Percentiles rank a stretch among this genome's conserved stretches.
These are phyloP conservation scores for Falcunculus frontatus DNA, from an alignment of 2,113 vertebrate genomes.

Conservation along the genomic window DNA sequence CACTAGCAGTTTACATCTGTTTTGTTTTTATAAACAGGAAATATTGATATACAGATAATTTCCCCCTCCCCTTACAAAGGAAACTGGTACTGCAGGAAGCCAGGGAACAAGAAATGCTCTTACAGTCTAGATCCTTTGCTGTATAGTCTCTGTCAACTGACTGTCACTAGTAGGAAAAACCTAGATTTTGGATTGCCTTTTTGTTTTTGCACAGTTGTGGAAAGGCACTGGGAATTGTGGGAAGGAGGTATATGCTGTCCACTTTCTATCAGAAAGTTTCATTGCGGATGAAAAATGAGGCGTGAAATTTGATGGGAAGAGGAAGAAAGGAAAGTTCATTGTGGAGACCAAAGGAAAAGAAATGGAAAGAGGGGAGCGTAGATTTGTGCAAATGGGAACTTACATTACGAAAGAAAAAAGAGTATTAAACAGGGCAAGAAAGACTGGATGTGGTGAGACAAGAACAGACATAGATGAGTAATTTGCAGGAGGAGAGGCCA, in stretches of 20 bases:
- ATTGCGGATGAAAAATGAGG: neutral
- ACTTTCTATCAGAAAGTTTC: neutral
- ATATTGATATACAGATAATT: neutral
- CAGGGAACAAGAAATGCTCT: neutral
- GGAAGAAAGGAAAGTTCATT: neutral
- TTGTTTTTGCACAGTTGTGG: neutral
- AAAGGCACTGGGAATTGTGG: neutral
- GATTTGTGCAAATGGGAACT: neutral
- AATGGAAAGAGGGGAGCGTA: neutral
- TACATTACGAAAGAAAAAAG: neutral
- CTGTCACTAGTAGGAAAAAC: neutral
- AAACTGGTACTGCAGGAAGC: neutral
- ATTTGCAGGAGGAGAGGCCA: neutral
- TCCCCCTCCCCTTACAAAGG: neutral
- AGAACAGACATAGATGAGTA: neutral
- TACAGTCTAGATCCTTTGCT: neutral
- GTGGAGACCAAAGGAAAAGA: neutral
- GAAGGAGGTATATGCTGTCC: neutral
- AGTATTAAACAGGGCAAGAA: neutral
- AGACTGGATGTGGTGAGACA: neutral
- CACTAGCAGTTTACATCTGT: neutral
- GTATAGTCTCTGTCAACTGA: neutral
- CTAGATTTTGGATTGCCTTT: neutral
- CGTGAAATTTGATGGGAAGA: neutral
- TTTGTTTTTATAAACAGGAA: neutral